Evolutionary conservation across 2,113 vertebrate genomes (phyloP), one percentile per base, ranked within the genome.

Genomic region (Benitochromis conjunctus): DNA sequence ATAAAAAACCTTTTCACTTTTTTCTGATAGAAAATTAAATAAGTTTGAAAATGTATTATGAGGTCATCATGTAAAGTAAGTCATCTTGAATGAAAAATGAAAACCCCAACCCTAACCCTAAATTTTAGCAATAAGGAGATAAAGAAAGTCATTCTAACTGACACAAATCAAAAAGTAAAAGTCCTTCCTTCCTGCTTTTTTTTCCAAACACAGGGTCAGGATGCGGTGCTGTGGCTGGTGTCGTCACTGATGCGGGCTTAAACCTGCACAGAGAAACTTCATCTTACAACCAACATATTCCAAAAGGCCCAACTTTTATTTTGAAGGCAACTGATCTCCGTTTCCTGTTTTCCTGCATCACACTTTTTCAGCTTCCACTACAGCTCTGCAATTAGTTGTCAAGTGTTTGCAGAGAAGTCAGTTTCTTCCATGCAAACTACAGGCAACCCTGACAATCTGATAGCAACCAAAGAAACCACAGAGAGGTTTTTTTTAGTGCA

Each of bases 61-160:
- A 71, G 13, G 21, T 43, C 62, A 19, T 62, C 19, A 62, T 62
- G 1, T 36, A 62, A 62, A 16, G n/a, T 16, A 34, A 38, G 4
- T 69, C 62, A 69, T 41, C 62, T 21, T 3, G 11, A 64, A 64
- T 64, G 6, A 38, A 66, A 66, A 26, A 26, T 26, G 26, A 26
- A 3, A 9, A 38, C 36, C 36, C 36, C 36, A 38, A 66, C 41
- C 0, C 0, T 0, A 66, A 66, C 19, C 36, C 3, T 1, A 66
- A 5, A 41, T 41, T 5, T 21, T 38, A 19, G 62, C 34, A 0
- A 21, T 66, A 66, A 41, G 7, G 1, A 41, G 11, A 66, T 36
- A 66, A 66, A 9, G 62, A 66, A 38, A 66, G 62, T 38, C 19
- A 41, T 66, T 41, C 62, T 66, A 64, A 1, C 36, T 66, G 0